Conservation (phyloP, 2,113 vertebrate genomes). For the Daubentonia madagascariensis region DNA sequence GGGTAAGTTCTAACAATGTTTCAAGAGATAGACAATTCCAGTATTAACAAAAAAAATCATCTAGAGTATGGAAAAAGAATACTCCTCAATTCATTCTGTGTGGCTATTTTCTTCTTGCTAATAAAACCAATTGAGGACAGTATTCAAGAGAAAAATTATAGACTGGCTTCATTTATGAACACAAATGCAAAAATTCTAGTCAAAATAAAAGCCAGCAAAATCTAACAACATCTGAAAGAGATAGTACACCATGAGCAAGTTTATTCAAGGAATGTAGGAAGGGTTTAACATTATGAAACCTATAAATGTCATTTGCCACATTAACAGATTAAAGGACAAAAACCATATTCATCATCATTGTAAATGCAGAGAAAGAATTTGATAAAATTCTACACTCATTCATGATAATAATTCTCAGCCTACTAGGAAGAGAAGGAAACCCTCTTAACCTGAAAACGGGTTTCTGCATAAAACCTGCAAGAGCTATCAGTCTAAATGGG, state of each 20-base stretch:
- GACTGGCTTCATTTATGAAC: neutral
- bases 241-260: neutral
- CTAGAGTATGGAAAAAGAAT: neutral
- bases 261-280: neutral
- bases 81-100: neutral
- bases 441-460: neutral
- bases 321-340: neutral
- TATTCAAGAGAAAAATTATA: neutral
- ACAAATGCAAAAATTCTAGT: conserved; percentile 17
- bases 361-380: conserved; percentile 4
- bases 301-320: neutral
- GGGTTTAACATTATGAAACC: neutral
- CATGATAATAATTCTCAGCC: neutral
- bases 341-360: neutral
- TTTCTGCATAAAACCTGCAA: neutral
- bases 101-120: neutral
- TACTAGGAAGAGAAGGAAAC: neutral
- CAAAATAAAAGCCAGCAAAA: neutral
- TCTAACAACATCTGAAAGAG: neutral
- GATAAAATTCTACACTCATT: neutral
- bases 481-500: neutral
- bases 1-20: neutral
- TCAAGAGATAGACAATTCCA: neutral
- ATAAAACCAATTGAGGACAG: neutral
- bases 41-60: neutral